These are phyloP conservation scores for Heliocidaris tuberculata DNA, from an alignment of 35 echinoderm and acorn worm species.

Conservation along the genomic window DNA sequence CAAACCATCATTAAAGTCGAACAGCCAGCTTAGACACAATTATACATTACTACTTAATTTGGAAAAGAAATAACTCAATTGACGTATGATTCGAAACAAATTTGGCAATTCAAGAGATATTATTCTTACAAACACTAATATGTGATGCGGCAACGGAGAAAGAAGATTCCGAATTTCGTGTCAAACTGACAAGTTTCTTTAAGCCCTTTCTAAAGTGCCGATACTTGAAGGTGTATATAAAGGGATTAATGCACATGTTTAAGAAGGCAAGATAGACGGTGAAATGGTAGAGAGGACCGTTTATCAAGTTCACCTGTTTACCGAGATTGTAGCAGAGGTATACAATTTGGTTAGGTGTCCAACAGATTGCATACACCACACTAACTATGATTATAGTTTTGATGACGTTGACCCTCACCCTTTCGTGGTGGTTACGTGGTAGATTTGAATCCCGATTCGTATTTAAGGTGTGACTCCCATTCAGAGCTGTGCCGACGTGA, in stretches of 20 bases:
- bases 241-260: conserved; percentile 60
- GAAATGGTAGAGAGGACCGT: conserved; percentile 50
- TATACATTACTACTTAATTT: too few relatives aligned
- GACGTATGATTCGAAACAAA: too few relatives aligned
- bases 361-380: conserved; percentile 48
- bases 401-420: conserved; percentile 42
- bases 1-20: too few relatives aligned
- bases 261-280: conserved; percentile 53
- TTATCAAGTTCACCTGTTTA: conserved; percentile 26
- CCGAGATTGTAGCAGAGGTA: conserved; percentile 51
- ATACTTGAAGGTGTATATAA: conserved; percentile 64
- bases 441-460: background rate
- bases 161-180: background rate
- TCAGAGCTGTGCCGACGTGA: background rate
- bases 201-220: conserved; percentile 56
- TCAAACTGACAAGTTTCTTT: background rate
- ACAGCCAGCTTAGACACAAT: too few relatives aligned
- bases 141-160: background rate
- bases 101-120: too few relatives aligned
- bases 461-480: background rate
- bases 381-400: conserved; percentile 47
- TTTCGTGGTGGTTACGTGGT: background rate
- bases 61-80: too few relatives aligned
- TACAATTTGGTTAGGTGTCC: conserved; percentile 59
- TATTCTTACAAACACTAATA: background rate